Evolutionary conservation across 1,140 invertebrate species (phyloP), one percentile per base, ranked within the genome.

Genomic region (Trichonephila clavata): DNA sequence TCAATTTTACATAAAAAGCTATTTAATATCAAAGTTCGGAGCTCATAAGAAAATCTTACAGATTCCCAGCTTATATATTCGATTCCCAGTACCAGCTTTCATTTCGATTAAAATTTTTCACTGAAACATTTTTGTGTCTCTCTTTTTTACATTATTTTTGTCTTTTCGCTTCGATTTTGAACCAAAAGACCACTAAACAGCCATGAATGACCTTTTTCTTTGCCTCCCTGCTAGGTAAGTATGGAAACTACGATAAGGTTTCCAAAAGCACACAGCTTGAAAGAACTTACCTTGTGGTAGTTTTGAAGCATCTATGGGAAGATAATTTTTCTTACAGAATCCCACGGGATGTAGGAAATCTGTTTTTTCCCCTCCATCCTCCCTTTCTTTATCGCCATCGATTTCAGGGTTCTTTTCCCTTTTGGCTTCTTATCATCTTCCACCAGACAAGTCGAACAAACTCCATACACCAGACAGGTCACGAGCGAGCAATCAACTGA

Each of bases 371-470:
- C 27, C 71, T 5, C 50, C 10, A 50, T 60, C 57, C 24, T n/a
- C 20, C 21, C 27, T 71, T 77, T 57, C n/a, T 92, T 86, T 77
- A 68, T 86, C 90, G 18, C 20, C 90, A 68, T 92, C 39, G 90
- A 92, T 92, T 92, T 83, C 59, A 61, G 77, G 60, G 20, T 24
- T 83, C 43, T 59, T 84, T 68, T 39, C 80, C 80, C 90, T 65
- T 77, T 71, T 92, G 39, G 57, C 80, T 61, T 60, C 91, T 92
- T 92, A 92, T 92, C 91, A 92, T 92, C 91, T 92, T 86, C 83
- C 57, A 77, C 21, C 91, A 92, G 91, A 63, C 80, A 61, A 86
- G 61, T 24, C 80, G 57, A 84, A 57, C 90, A 68, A 59, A 27
- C n/a, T 63, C 89, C 89, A 32, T 57, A 84, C 61, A 92, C 32